Evolutionary conservation across 2,797 vertebrate genomes (phyloP).

Genomic region (Denticeps clupeoides): DNA sequence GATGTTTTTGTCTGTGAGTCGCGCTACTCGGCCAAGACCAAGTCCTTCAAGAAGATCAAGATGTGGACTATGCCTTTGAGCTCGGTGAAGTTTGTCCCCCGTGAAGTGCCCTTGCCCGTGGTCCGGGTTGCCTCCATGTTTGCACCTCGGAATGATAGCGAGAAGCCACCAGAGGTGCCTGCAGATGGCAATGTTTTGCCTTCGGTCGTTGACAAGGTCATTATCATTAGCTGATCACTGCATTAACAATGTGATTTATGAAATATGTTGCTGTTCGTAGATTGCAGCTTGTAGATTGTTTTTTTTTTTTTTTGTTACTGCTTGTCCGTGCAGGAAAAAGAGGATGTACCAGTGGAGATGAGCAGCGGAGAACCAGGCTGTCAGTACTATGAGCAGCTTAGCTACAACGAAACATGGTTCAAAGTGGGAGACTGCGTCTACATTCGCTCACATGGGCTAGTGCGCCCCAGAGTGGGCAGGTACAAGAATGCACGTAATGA

Average conservation of each 20-base stretch:
- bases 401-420: conserved; percentile 84
- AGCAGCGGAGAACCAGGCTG: conserved; percentile 88
- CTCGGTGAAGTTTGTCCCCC: conserved; percentile 81
- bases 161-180: conserved; percentile 65
- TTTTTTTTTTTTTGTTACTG: conserved; percentile 13
- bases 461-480: conserved; percentile 90
- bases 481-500: conserved; percentile 42
- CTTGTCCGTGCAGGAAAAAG: conserved; percentile 69
- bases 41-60: conserved; percentile 98
- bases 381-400: conserved; percentile 92
- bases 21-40: conserved; percentile 93
- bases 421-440: conserved; percentile 95
- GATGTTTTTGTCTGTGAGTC: conserved; percentile 96
- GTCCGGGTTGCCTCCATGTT: conserved; percentile 95
- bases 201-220: conserved; percentile 78
- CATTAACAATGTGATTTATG: too few species aligned
- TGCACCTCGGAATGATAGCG: conserved; percentile 78
- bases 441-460: conserved; percentile 87
- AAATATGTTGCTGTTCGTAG: too few species aligned
- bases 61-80: conserved; percentile 95
- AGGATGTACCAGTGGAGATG: conserved; percentile 87
- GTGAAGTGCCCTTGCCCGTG: conserved; percentile 84
- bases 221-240: too few species aligned
- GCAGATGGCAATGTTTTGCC: conserved; percentile 74
- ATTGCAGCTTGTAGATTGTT: too few species aligned